Evolutionary conservation across 2,797 vertebrate genomes (phyloP).

Genomic region (Clarias fuscus): DNA sequence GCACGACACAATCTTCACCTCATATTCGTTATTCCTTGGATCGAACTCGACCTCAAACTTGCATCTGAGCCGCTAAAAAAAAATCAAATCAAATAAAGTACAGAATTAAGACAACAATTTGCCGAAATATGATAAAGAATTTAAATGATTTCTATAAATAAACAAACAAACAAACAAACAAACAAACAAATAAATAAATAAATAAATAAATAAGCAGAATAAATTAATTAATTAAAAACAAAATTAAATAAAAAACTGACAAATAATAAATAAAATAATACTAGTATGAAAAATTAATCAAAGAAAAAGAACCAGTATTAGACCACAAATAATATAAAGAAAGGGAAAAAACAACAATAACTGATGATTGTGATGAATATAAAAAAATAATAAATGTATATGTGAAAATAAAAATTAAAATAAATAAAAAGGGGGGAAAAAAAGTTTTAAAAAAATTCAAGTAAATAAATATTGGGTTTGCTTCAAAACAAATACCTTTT

Average conservation of each 20-base stretch:
- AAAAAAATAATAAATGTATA: background rate
- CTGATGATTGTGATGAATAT: background rate
- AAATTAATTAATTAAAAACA: background rate
- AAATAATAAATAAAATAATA: background rate
- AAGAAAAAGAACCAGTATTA: no score
- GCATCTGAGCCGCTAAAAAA: constrained; percentile 64
- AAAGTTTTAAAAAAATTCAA: background rate
- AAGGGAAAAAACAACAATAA: background rate
- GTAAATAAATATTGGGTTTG: background rate
- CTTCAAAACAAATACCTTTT: constrained; percentile 48
- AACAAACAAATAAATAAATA: background rate
- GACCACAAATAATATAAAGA: background rate
- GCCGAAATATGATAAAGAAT: background rate
- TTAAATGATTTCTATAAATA: background rate
- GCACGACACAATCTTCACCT: constrained; percentile 52
- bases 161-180: no score
- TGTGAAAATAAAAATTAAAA: background rate
- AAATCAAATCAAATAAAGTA: background rate
- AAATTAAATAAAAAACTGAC: background rate
- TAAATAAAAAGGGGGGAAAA: background rate
- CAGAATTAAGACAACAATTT: background rate
- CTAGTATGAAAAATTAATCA: no score
- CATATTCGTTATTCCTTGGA: constrained; percentile 44
- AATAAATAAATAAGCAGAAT: no score
- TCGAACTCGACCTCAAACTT: constrained; percentile 59